These are phyloP conservation scores for Pseudopipra pipra DNA, from an alignment of 2,113 vertebrate genomes.

Conservation along the genomic window DNA sequence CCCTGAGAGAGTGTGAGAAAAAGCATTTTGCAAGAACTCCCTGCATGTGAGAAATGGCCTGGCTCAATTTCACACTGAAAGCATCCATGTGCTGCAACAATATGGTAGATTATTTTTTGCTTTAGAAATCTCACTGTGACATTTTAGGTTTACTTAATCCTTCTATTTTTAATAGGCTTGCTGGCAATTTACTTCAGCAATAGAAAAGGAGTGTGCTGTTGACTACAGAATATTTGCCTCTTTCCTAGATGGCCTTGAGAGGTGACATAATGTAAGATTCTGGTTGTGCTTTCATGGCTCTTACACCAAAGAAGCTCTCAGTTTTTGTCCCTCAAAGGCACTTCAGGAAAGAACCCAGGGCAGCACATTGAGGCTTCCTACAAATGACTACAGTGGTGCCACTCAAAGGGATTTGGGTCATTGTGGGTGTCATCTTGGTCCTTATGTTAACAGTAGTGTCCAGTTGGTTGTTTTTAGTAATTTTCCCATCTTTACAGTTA, in stretches of 20 bases:
- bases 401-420: not conserved
- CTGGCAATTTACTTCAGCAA: not conserved
- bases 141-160: constrained; percentile 31
- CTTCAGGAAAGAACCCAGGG: not conserved
- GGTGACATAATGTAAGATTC: not conserved
- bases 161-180: constrained; percentile 29
- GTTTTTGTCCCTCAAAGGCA: not conserved
- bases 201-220: not conserved
- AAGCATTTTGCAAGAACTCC: not conserved
- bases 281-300: not conserved
- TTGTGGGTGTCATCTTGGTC: not conserved
- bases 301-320: not conserved
- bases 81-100: not conserved
- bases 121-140: constrained; percentile 8
- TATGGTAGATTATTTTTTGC: constrained; percentile 26
- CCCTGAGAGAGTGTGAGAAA: not conserved
- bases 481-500: not conserved
- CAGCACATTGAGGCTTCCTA: not conserved
- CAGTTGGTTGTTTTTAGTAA: not conserved
- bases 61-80: not conserved
- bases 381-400: not conserved
- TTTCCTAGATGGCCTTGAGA: not conserved
- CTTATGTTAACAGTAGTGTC: not conserved
- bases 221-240: not conserved
- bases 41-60: not conserved